phyloP scores from a whole-genome alignment of 2,113 vertebrate genomes.

The Apodemus sylvaticus region DNA sequence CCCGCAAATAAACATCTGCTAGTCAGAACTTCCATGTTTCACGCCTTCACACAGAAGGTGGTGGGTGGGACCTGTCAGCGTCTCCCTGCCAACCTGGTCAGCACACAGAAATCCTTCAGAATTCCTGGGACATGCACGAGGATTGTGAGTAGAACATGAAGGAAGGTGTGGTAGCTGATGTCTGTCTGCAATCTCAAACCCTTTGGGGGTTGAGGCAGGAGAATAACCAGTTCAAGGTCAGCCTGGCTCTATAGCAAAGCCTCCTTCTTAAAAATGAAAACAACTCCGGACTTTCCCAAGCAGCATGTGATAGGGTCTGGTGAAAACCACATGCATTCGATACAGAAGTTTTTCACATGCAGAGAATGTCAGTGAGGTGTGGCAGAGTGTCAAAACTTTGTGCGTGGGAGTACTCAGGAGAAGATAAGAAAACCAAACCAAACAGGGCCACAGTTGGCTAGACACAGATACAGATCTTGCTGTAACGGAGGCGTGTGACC shows the following conservation, averaged over 20 bases:
- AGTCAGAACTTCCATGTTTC: not conserved
- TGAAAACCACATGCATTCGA: not conserved
- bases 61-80: too few species aligned
- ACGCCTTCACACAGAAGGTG: not conserved
- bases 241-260: not conserved
- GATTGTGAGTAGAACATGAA: not conserved
- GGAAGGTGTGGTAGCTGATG: not conserved
- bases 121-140: not conserved
- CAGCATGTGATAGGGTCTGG: slow-evolving; percentile 3
- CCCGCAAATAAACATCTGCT: not conserved
- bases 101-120: not conserved
- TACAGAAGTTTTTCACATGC: not conserved
- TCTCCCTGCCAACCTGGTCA: not conserved
- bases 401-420: not conserved
- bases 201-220: not conserved
- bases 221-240: not conserved
- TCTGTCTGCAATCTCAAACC: not conserved
- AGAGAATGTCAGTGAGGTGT: not conserved
- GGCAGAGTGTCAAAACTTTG: not conserved
- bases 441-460: not conserved
- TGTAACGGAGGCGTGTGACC: not conserved
- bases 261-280: not conserved
- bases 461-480: slow-evolving; percentile 3
- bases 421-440: not conserved
- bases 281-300: not conserved